Evolutionary conservation across 2,888 invertebrate genomes (phyloP), one percentile per base, ranked within the genome.

Genomic region (Plusia festucae): DNA sequence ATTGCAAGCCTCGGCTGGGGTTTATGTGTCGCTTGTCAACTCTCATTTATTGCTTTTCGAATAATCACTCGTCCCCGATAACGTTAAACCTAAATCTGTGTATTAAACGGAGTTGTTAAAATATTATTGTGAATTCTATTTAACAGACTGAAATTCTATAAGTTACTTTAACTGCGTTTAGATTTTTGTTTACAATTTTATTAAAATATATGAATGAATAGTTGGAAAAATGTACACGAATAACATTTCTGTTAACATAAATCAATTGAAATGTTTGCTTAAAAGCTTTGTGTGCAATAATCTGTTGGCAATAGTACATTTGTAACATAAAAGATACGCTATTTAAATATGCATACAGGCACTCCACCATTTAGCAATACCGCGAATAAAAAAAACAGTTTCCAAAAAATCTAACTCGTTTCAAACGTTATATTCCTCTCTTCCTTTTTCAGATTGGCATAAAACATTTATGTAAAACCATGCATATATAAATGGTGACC

Each of bases 21-120:
- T 92, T 91, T 92, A 90, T 84, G 81, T 82, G 79, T 78, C 84
- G 85, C 84, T 86, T 89, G 88, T 88, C 87, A 83, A 84, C 83
- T 76, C 72, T 70, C 57, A 81, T 89, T 90, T 87, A 89, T 82
- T 70, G 81, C 78, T 78, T 83, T 82, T 81, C 80, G 78, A 88
- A 88, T 90, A 87, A 88, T 89, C 87, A 87, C 85, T 85, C 76
- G 63, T 71, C 70, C 60, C 52, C 56, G 72, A 72, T 74, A 67
- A 72, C 64, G 55, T 60, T 63, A 32, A 63, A 65, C 57, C 53
- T 60, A 58, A 60, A 73, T 69, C 20, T 56, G 51, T 65, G 60
- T 60, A 73, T 49, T 65, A 59, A 76, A 64, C 40, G 32, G 30
- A 24, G 18, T 2, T 22, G 20, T 61, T 27, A 61, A 64, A 49